A percentile compares a stretch with the other conserved stretches of the same genome.
phyloP scores from a whole-genome alignment of 2,888 invertebrate genomes.

The Stenchaetothrips biformis region DNA sequence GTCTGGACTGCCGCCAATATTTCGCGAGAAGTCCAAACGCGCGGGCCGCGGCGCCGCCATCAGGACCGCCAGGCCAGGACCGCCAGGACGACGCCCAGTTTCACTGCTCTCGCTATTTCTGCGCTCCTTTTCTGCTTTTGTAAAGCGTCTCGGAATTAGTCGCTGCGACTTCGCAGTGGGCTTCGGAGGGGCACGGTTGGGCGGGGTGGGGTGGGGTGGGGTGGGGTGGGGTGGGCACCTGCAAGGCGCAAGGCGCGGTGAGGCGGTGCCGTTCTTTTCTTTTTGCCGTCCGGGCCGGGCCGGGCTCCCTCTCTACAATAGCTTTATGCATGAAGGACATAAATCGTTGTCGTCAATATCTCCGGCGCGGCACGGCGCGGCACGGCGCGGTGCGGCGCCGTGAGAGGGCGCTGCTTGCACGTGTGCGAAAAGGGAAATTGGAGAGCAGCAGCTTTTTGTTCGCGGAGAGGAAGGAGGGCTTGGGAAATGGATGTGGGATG shows the following conservation, averaged over 20 bases:
- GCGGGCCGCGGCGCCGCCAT: neutral
- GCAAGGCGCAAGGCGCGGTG: neutral
- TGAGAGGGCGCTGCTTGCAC: neutral
- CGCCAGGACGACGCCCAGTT: no score
- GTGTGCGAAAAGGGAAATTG: neutral
- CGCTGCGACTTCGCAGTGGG: neutral
- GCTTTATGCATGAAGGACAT: conserved; percentile 24
- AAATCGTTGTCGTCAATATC: conserved; percentile 25
- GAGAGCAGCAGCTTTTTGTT: conserved; percentile 19
- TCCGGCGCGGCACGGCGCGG: neutral
- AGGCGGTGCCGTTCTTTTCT: no score
- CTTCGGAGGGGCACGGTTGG: neutral
- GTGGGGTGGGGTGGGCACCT: no score
- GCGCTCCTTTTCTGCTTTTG: no score
- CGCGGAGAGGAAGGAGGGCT: neutral
- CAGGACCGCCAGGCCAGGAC: neutral
- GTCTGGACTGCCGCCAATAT: conserved; percentile 13
- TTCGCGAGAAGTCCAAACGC: conserved; percentile 17
- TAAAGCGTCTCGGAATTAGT: no score
- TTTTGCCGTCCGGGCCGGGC: no score
- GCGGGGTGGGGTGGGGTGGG: neutral
- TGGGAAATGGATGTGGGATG: conserved; percentile 15
- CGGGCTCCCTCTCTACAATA: neutral
- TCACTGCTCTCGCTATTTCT: no score
- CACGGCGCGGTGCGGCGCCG: no score